These are phyloP conservation scores for Leptosomus discolor DNA, from an alignment of 2,113 vertebrate species.

Conservation along the genomic window DNA sequence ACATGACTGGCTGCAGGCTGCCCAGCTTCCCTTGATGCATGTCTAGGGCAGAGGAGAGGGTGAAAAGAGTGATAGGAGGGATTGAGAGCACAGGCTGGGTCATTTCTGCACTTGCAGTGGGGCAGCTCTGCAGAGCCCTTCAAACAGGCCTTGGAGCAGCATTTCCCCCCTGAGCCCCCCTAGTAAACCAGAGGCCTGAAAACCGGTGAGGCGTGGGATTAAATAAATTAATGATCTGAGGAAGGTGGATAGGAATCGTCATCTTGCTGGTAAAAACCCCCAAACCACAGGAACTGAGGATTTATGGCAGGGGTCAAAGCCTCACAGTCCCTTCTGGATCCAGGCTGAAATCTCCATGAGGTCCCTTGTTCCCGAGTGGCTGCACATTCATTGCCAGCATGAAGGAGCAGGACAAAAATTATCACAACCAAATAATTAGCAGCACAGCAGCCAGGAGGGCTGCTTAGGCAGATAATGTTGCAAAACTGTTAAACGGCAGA, in stretches of 20 bases:
- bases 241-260: background rate
- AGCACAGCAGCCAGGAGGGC: background rate
- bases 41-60: background rate
- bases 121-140: background rate
- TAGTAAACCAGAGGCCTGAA: background rate
- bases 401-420: background rate
- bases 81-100: background rate
- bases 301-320: background rate
- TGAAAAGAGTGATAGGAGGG: background rate
- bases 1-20: background rate
- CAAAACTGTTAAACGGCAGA: background rate
- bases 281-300: background rate
- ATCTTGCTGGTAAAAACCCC: background rate
- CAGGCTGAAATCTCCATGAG: background rate
- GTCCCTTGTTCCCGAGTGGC: fast-evolving
- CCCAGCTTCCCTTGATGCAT: fast-evolving
- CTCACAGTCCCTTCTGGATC: background rate
- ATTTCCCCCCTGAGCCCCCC: background rate
- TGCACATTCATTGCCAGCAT: background rate
- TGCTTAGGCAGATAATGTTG: background rate
- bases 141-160: background rate
- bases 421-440: background rate
- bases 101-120: background rate
- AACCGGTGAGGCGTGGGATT: conserved; percentile 25
- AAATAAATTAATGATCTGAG: conserved; percentile 49